A percentile compares a stretch with the other conserved stretches of the same genome.
phyloP scores from a whole-genome alignment of 2,113 vertebrate species.

The Cisticola juncidis region DNA sequence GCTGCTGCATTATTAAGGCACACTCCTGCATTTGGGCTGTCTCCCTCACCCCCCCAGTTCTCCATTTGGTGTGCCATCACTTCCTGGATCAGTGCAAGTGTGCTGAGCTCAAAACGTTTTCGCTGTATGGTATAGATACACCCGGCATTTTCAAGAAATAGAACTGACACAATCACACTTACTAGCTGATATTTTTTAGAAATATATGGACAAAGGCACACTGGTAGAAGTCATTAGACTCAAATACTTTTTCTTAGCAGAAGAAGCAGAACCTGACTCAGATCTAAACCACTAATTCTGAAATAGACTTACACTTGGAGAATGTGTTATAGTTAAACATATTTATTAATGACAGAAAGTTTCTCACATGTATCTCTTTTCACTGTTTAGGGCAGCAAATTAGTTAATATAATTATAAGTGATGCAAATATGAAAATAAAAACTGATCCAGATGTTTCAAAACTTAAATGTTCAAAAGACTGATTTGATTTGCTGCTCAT shows the following conservation, averaged over 20 bases:
- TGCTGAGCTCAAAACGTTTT: rapidly evolving
- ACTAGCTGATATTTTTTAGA: background rate
- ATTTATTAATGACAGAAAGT: background rate
- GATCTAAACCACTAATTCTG: background rate
- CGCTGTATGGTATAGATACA: background rate
- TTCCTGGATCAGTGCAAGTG: background rate
- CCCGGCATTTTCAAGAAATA: background rate
- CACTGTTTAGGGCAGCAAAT: background rate
- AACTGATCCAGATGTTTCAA: background rate
- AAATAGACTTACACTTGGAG: background rate
- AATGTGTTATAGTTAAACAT: background rate
- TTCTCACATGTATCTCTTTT: background rate
- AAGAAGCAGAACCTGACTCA: background rate
- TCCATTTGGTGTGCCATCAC: background rate
- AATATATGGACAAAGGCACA: background rate
- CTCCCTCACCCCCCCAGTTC: rapidly evolving
- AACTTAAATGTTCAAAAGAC: background rate
- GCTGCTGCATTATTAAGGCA: background rate
- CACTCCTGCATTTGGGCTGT: background rate
- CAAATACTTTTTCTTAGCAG: background rate
- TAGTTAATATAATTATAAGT: background rate
- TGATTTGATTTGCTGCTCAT: background rate
- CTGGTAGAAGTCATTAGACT: background rate
- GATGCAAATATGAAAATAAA: background rate
- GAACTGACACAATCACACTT: background rate